Percentiles rank a stretch among this genome's conserved stretches.
Evolutionary conservation across 1,140 invertebrate species (phyloP).

Genomic region (Trypoxylus dichotomus): DNA sequence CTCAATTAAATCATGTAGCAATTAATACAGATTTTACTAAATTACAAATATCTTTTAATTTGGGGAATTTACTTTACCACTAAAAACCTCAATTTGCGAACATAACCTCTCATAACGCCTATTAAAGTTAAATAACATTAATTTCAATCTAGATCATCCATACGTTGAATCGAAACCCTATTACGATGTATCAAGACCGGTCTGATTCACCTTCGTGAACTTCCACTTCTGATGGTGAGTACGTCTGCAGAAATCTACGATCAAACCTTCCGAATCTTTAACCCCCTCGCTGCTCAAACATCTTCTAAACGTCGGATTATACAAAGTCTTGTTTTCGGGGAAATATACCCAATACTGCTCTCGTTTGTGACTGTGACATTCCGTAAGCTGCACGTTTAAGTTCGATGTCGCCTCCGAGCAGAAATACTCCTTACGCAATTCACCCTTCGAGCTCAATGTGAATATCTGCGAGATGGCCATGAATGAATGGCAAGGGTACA

Average conservation of each 20-base stretch:
- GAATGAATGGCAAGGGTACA: conserved; percentile 75
- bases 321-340: conserved; percentile 45
- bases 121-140: no score
- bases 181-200: conserved; percentile 32
- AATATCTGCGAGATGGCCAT: conserved; percentile 71
- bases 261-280: conserved; percentile 47
- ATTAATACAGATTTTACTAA: no score
- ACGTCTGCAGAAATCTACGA: conserved; percentile 44
- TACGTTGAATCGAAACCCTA: no score
- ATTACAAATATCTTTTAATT: no score
- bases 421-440: conserved; percentile 75
- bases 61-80: no score
- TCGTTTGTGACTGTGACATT: conserved; percentile 58
- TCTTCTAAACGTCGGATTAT: conserved; percentile 45
- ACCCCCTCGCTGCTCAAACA: conserved; percentile 50
- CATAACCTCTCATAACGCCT: no score
- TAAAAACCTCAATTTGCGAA: no score
- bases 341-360: conserved; percentile 63
- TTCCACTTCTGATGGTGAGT: conserved; percentile 48
- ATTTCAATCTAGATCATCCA: no score
- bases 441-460: conserved; percentile 69
- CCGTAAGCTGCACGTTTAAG: conserved; percentile 57
- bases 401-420: conserved; percentile 61
- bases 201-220: conserved; percentile 47
- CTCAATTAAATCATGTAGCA: no score